Base-by-base conservation (phyloP, 2,113 vertebrate genomes). In the Lophius piscatorius region DNA sequence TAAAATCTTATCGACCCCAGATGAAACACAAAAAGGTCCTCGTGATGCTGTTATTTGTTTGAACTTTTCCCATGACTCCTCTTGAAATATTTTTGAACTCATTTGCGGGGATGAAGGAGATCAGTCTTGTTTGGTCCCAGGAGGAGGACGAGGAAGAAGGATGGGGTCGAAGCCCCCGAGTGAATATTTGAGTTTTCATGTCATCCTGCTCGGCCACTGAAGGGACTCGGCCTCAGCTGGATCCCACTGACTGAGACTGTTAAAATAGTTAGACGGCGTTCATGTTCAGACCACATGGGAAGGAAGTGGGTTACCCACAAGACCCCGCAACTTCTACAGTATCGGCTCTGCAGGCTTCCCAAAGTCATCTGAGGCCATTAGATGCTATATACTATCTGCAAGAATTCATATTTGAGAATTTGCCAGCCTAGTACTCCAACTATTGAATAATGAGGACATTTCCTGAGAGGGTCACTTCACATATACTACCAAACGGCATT, bases 31-130 rank as follows among this genome's bases (percentile, higher is more conserved):
- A 41, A 45, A 61, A 61, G 29, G 8, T 12, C 60, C 46, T 0
- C 58, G 45, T 38, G 48, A 45, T 55, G 52, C 34, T 57, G 63
- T 58, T 65, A 20, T 62, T 72, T 74, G 56, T 69, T 75, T 56
- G 50, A 57, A 58, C 47, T 23, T 68, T 91, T 91, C 90, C 87
- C 89, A 90, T 81, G 88, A 87, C 85, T 90, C 75, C 46, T 71
- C 68, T 74, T 82, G 76, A 78, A 78, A 86, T 76, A 73, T 67
- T 74, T 70, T 59, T 83, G 85, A 88, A 85, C 87, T 72, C 68
- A 74, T 76, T 83, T 78, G 75, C 4, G 13, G 64, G 60, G 78
- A 79, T 76, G 52, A 70, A 58, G 71, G 72, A 70, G 75, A 82
- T 33, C 20, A 33, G 52, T 42, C 66, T 70, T 78, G 69, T 76